Percentiles rank a stretch among this genome's conserved stretches.
These are phyloP conservation scores for Sinocyclocheilus maitianheensis DNA, from an alignment of 2,113 vertebrate species.

Conservation along the genomic window DNA sequence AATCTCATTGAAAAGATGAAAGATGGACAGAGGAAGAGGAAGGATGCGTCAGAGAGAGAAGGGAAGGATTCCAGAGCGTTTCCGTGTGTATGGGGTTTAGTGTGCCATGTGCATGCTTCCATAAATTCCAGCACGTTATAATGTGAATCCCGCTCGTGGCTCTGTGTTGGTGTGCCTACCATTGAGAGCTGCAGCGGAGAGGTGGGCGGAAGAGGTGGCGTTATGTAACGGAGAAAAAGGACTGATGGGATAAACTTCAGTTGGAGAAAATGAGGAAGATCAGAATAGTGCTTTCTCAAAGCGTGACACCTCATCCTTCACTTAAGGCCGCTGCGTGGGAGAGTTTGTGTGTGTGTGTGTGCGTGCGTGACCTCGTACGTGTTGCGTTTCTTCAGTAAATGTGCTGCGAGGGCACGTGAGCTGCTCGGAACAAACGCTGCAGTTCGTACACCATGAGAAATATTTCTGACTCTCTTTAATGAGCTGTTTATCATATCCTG, in stretches of 20 bases:
- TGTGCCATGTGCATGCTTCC: neutral
- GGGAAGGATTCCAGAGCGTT: neutral
- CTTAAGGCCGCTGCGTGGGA: slow-evolving; percentile 1
- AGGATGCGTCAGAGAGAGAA: neutral
- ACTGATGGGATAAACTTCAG: slow-evolving; percentile 49
- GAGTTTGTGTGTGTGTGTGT: neutral
- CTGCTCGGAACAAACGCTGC: neutral
- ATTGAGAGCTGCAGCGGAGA: slow-evolving; percentile 50
- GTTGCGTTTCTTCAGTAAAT: neutral
- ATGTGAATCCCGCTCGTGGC: neutral
- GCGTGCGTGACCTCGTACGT: neutral
- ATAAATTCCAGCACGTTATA: slow-evolving; percentile 4
- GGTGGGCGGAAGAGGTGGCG: slow-evolving; percentile 46
- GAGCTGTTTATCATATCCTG: neutral
- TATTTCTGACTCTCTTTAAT: neutral
- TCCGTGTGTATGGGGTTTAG: neutral
- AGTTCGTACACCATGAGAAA: neutral
- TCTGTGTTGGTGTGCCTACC: slow-evolving; percentile 35
- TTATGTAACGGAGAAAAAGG: slow-evolving; percentile 49
- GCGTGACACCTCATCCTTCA: slow-evolving; percentile 23
- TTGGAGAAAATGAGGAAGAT: slow-evolving; percentile 20
- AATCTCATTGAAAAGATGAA: too few relatives aligned
- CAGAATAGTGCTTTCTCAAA: slow-evolving; percentile 14
- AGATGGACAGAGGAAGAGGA: too few relatives aligned
- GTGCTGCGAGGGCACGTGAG: slow-evolving; percentile 4